These are phyloP conservation scores for Ormyrus rosae DNA, from an alignment of 2,888 invertebrate species.

Conservation along the genomic window DNA sequence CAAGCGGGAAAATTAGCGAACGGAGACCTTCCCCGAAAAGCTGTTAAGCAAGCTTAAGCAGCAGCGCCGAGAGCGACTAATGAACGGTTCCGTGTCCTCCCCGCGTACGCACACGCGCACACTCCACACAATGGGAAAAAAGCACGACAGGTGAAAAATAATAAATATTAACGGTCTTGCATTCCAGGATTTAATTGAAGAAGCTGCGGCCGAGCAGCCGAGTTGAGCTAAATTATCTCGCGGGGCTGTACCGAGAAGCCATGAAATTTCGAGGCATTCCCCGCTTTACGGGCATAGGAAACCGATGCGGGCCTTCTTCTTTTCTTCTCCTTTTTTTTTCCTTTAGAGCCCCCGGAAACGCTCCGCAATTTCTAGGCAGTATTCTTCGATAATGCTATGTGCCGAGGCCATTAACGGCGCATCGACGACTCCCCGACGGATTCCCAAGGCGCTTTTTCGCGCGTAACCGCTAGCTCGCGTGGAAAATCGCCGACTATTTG, in stretches of 20 bases:
- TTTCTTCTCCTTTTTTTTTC: neutral
- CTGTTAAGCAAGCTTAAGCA: conserved; percentile 15
- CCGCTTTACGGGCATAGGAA: conserved; percentile 42
- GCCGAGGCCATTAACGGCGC: conserved; percentile 40
- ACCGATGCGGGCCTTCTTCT: conserved; percentile 36
- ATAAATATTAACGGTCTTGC: conserved; percentile 47
- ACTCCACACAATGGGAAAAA: conserved; percentile 41
- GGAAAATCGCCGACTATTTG: neutral
- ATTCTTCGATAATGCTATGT: conserved; percentile 37
- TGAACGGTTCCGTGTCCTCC: conserved; percentile 35
- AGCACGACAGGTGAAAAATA: conserved; percentile 34
- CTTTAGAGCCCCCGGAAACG: conserved; percentile 30
- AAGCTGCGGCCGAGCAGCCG: conserved; percentile 5
- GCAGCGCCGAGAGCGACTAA: conserved; percentile 9
- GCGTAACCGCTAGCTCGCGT: neutral
- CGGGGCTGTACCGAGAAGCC: conserved; percentile 33
- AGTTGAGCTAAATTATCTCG: conserved; percentile 33
- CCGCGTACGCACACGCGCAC: neutral
- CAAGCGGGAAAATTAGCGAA: conserved; percentile 11
- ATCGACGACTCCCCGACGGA: conserved; percentile 56
- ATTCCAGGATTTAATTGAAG: conserved; percentile 45
- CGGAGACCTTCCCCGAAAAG: conserved; percentile 17
- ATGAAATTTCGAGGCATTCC: conserved; percentile 52
- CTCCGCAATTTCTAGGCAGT: conserved; percentile 42
- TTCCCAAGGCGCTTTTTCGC: conserved; percentile 42